Base-by-base conservation (phyloP, 2,113 vertebrate species). In the Genyomyrus donnyi region DNA sequence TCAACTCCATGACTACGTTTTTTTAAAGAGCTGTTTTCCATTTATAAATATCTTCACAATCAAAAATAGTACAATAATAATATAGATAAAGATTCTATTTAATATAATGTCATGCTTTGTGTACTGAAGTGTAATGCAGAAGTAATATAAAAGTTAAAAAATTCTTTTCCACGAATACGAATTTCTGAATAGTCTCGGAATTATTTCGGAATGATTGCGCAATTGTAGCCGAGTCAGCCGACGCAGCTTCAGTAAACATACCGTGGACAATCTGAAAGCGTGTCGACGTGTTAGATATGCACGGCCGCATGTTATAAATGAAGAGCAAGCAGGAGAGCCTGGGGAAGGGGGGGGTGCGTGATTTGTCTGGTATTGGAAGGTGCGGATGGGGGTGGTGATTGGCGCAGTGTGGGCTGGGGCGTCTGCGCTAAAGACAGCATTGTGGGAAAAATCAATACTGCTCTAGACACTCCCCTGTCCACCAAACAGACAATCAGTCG, bases 371-470 rank as follows among this genome's bases (percentile, higher is more conserved):
- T 87, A 66, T 24, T 46, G 77, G 15, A 46, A 52, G 90, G 83
- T 49, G 50, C 39, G 50, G 50, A 80, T 46, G 58, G 90, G 89
- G 86, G 90, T 90, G 87, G n/a, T 13, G n/a, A 0, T 31, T 87
- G 91, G 91, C 21, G 0, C 35, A 53, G 93, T 48, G 80, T 85
- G 80, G 80, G 80, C 5, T 85, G 91, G 90, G 93, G 93, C 91
- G 89, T 93, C 93, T 93, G 92, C 91, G 77, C n/a, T 62, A 87
- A 93, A 93, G 90, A 93, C 93, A 95, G 92, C 92, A 95, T 91
- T 95, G 95, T 96, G 96, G 95, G 95, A 95, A 96, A 96, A 96
- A 96, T 96, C 96, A 96, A 96, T 96, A 96, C 90, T 91, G 91
- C 90, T 90, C 87, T 89, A 91, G 90, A 91, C 90, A 49, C 74